Evolutionary conservation across 1,140 invertebrate species (phyloP).

Genomic region (Sinonovacula constricta): DNA sequence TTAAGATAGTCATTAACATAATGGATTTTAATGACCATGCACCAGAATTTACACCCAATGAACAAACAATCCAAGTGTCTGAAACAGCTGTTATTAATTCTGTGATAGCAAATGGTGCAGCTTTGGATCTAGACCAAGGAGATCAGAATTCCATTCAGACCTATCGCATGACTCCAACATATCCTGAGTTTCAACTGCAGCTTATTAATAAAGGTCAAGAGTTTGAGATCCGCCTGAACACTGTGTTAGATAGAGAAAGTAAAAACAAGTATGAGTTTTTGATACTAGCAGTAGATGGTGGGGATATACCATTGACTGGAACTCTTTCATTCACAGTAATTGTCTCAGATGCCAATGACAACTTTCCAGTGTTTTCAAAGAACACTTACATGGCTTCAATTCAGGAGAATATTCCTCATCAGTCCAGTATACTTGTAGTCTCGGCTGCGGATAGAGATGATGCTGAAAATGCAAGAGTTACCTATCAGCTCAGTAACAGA

Average conservation of each 20-base stretch:
- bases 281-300: constrained; percentile 61
- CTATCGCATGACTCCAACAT: constrained; percentile 54
- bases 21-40: constrained; percentile 71
- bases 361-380: constrained; percentile 59
- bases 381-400: constrained; percentile 77
- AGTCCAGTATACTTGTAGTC: constrained; percentile 54
- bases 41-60: constrained; percentile 59
- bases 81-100: constrained; percentile 55
- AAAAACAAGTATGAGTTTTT: constrained; percentile 56
- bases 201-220: constrained; percentile 49
- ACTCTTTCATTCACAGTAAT: constrained; percentile 58
- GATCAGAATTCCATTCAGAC: constrained; percentile 54
- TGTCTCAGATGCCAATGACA: constrained; percentile 82
- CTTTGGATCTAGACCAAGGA: constrained; percentile 64
- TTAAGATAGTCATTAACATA: constrained; percentile 63
- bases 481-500: constrained; percentile 87
- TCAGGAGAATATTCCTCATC: constrained; percentile 82
- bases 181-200: constrained; percentile 47
- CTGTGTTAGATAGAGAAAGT: constrained; percentile 59
- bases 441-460: constrained; percentile 66
- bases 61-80: constrained; percentile 45
- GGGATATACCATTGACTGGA: constrained; percentile 51
- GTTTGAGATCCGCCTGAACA: constrained; percentile 55
- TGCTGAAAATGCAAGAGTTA: constrained; percentile 64
- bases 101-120: constrained; percentile 57